Conservation (phyloP, 2,797 vertebrate species). For the Enteromius argenteus region DNA sequence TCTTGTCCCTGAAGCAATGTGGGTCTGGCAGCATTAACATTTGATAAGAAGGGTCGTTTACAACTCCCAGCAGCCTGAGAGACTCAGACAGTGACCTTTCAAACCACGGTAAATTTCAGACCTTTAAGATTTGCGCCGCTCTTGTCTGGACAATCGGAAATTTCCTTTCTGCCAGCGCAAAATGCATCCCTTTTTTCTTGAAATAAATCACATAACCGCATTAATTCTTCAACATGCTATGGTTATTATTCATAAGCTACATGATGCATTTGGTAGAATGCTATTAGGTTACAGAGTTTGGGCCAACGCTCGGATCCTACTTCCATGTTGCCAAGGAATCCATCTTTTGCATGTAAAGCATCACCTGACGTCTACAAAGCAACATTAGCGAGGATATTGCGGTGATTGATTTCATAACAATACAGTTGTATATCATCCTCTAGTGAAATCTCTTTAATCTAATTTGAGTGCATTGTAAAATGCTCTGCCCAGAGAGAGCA, state of each 20-base stretch:
- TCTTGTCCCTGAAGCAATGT: slow-evolving; percentile 70
- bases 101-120: slow-evolving; percentile 82
- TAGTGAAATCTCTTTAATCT: slow-evolving; percentile 72
- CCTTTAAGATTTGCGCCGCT: slow-evolving; percentile 78
- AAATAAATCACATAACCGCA: slow-evolving; percentile 62
- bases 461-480: slow-evolving; percentile 75
- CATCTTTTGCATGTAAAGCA: slow-evolving; percentile 65
- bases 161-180: slow-evolving; percentile 72
- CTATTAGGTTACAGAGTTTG: slow-evolving; percentile 72
- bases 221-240: slow-evolving; percentile 54
- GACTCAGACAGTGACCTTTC: slow-evolving; percentile 84
- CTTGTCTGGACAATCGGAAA: slow-evolving; percentile 74
- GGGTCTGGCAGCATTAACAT: slow-evolving; percentile 85
- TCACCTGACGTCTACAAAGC: slow-evolving; percentile 58
- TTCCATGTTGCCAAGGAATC: slow-evolving; percentile 62
- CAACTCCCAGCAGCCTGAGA: slow-evolving; percentile 81
- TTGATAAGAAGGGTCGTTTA: slow-evolving; percentile 86
- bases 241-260: slow-evolving; percentile 67
- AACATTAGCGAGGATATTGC: slow-evolving; percentile 72
- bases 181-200: slow-evolving; percentile 61
- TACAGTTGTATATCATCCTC: slow-evolving; percentile 76
- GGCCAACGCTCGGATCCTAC: slow-evolving; percentile 63
- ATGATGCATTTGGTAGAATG: slow-evolving; percentile 71
- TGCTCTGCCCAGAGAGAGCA: slow-evolving; percentile 58
- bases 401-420: slow-evolving; percentile 75